Evolutionary conservation across 2,797 vertebrate genomes (phyloP), one percentile per base, ranked within the genome.

Genomic region (Vipera ursinii): DNA sequence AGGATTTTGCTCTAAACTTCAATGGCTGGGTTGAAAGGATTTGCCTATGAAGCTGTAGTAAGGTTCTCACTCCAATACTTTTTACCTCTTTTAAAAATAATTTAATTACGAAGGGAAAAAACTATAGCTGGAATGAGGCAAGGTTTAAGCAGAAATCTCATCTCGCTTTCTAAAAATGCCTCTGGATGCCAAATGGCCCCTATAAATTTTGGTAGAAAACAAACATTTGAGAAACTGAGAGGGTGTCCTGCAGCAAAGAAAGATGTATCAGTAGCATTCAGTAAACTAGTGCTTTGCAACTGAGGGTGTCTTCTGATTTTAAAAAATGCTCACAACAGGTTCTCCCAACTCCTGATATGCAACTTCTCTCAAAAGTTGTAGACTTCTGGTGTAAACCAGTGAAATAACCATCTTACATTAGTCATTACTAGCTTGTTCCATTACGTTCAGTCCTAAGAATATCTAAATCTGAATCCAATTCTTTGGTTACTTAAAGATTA

Each of bases 1-100:
- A 89, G 73, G 59, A 55, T 69, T 28, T 91, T 73, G 56, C 86
- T 87, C 92, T 57, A 90, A 93, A n/a, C 96, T 96, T 97, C 88
- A 93, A 92, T 94, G 91, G 86, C 82, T 87, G 92, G 87, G 94
- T 96, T 86, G 59, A 97, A 96, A 95, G 92, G 48, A 87, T 94
- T 96, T 97, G 53, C 90, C 92, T 2, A 0, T 89, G 90, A 86
- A 97, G 48, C 86, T 95, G 63, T 93, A 53, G 91, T 89, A 48
- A 48, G 44, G 44, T 1, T 3, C 78, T 82, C 38, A 8, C 38
- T 24, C 38, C 8, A 44, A 48, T 48, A 48, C 38, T 48, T 82
- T 48, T 48, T 48, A 24, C 9, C 44, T 24, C 20, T 82, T 82
- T 82, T 48, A 24, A 48, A 82, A 82, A 82, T 24, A 24, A 48